A percentile compares a stretch with the other conserved stretches of the same genome.
Conservation (phyloP, 2,113 vertebrate species). For the Alethe castanea region DNA sequence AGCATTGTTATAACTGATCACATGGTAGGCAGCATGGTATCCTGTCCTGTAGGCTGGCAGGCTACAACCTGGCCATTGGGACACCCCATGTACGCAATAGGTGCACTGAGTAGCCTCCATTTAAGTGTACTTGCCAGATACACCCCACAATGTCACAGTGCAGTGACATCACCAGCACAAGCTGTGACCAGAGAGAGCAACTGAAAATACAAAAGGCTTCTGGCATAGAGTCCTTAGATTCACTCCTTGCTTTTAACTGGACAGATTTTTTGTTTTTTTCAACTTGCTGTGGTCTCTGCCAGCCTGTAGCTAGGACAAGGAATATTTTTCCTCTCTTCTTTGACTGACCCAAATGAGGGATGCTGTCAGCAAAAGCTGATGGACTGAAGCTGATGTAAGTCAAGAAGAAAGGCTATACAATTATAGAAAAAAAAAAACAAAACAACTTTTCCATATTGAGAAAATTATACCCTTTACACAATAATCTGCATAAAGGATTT, state of each 20-base stretch:
- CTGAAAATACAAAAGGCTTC: not conserved
- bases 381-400: not conserved
- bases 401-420: not conserved
- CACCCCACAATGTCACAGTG: rapidly evolving
- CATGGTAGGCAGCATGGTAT: not conserved
- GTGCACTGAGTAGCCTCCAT: rapidly evolving
- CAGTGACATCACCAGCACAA: not conserved
- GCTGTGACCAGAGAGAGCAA: not conserved
- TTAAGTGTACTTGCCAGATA: not conserved
- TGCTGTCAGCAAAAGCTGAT: not conserved
- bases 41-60: not conserved
- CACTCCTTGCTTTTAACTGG: not conserved
- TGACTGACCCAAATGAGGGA: not conserved
- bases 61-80: not conserved
- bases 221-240: not conserved
- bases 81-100: not conserved
- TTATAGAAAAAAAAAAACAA: not conserved
- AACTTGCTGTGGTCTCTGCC: not conserved
- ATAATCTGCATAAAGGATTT: not conserved
- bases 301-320: not conserved
- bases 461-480: not conserved
- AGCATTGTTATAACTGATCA: not conserved
- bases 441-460: not conserved
- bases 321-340: not conserved
- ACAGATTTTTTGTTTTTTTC: not conserved